phyloP scores from a whole-genome alignment of 2,113 vertebrate species.

The Catharus minimus region DNA sequence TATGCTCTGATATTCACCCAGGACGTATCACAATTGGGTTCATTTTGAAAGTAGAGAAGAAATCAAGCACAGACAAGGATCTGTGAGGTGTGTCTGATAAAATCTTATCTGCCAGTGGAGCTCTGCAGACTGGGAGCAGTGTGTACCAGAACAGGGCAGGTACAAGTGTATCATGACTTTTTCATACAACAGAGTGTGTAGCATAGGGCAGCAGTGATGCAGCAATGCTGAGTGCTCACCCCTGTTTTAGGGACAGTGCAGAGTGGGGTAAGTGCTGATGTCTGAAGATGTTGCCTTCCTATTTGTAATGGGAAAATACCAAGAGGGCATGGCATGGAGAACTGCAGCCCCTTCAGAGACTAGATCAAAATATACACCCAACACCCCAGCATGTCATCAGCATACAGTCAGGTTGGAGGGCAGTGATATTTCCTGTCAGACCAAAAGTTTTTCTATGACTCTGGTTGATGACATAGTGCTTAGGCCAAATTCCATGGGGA shows the following conservation, averaged over 20 bases:
- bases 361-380: background rate
- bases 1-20: background rate
- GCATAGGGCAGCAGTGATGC: background rate
- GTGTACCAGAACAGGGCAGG: background rate
- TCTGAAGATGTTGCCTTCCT: background rate
- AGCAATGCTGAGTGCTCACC: background rate
- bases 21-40: fast-evolving
- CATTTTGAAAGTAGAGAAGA: background rate
- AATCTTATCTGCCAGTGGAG: background rate
- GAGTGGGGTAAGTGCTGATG: background rate
- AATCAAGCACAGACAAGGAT: background rate
- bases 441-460: background rate
- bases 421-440: background rate
- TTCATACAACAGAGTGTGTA: background rate
- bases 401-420: background rate
- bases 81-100: background rate
- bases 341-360: background rate
- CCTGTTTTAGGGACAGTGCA: background rate
- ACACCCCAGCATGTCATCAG: background rate
- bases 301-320: background rate
- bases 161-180: background rate
- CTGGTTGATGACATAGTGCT: background rate
- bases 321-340: background rate
- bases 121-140: background rate
- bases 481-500: background rate